A percentile compares a stretch with the other conserved stretches of the same genome.
Evolutionary conservation across 2,113 vertebrate species (phyloP).

Genomic region (Dromas ardeola): DNA sequence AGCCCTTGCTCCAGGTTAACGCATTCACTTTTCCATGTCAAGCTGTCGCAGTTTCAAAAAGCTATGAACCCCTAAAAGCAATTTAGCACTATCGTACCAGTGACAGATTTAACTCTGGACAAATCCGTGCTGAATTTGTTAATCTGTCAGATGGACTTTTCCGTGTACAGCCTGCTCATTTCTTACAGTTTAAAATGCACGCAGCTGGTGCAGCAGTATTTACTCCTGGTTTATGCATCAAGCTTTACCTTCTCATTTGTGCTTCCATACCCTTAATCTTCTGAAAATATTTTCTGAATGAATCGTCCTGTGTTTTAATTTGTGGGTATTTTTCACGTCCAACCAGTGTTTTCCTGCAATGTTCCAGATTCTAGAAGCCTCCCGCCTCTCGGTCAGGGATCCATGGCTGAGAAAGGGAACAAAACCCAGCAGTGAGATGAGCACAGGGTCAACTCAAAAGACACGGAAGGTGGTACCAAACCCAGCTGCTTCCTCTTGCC

Average conservation of each 20-base stretch:
- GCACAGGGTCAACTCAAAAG: not conserved
- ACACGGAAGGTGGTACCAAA: not conserved
- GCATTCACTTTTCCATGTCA: not conserved
- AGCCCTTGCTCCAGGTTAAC: not conserved
- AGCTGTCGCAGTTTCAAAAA: not conserved
- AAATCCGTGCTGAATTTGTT: constrained; percentile 45
- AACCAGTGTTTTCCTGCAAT: not conserved
- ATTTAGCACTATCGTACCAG: not conserved
- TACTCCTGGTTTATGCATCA: not conserved
- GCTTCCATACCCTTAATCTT: not conserved
- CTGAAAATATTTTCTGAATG: constrained; percentile 2
- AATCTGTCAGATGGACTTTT: constrained; percentile 32
- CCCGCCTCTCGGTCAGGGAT: not conserved
- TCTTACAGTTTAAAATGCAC: not conserved
- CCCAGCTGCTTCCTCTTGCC: not conserved
- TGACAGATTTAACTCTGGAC: constrained; percentile 23
- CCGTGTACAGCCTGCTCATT: not conserved
- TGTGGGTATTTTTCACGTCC: not conserved
- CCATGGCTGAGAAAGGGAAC: not conserved
- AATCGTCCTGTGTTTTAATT: not conserved
- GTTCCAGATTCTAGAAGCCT: not conserved
- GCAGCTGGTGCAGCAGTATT: not conserved
- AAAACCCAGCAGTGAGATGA: not conserved
- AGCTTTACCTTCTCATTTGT: constrained; percentile 3
- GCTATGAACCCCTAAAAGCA: constrained; percentile 18